Base-by-base conservation (phyloP, 2,113 vertebrate species). In the Nannobrachium achirus region DNA sequence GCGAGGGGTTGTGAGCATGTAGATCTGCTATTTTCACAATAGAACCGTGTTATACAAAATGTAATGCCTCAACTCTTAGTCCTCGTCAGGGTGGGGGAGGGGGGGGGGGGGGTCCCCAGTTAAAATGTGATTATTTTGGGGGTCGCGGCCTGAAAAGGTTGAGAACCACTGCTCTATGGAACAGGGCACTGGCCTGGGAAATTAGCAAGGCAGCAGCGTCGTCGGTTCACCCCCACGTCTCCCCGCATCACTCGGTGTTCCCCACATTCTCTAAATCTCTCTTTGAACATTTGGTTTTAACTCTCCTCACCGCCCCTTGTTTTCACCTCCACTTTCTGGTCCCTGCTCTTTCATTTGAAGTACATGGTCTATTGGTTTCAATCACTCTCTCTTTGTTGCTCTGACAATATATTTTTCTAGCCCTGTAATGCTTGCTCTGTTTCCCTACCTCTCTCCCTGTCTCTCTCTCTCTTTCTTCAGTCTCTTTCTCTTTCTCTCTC, bases 401-500 rank as follows among this genome's bases (percentile, higher is more conserved):
- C 3, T 25, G 2, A 33, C 53, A 40, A 0, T 16, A 14, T 58
- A 13, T 41, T 39, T 58, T 14, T 40, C 56, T 15, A 33, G 1
- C 33, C 14, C 14, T 58, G n/a, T 16, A 14, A n/a, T 39, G 40
- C 14, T 20, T 11, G 15, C 56, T 64, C 44, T 64, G 57, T 49
- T 39, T 57, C 18, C 10, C 16, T 25, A 7, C 19, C 13, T 58
- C 19, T 53, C 41, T 1, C 15, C 56, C 55, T 39, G 6, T 9
- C 55, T 40, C 55, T 57, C 6, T 56, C 25, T 38, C 44, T 38
- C 53, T 53, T n/a, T 58, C 63, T 46, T 72, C 56, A 55, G 2
- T 59, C 65, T 53, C 56, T 73, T 64, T 38, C 60, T 65, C 55
- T 41, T 71, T 57, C 39, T 50, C 45, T 71, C 63, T 57, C 15